Conservation (phyloP, 2,797 vertebrate species). For the Phylloscopus collybita region DNA sequence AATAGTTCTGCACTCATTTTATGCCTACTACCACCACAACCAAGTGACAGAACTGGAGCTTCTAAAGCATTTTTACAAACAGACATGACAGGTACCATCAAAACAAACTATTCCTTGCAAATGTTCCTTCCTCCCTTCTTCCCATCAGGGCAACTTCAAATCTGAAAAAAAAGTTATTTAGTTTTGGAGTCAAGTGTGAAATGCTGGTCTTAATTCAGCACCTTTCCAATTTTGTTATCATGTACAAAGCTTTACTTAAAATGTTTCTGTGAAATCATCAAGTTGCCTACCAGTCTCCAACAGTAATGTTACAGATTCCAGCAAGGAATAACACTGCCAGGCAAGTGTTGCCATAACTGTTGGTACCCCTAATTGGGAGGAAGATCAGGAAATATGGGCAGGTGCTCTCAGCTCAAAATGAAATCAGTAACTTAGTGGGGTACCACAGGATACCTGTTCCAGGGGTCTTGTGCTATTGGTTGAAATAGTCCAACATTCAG, state of each 20-base stretch:
- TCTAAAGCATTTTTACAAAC: background rate
- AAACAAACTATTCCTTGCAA: background rate
- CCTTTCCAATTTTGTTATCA: background rate
- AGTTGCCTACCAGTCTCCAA: background rate
- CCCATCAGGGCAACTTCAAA: background rate
- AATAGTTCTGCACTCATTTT: background rate
- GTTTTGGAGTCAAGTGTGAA: background rate
- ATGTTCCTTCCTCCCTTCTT: background rate
- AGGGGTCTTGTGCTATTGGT: too few species aligned
- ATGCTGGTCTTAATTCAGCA: background rate
- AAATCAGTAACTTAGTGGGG: background rate
- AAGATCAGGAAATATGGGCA: background rate
- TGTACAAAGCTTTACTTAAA: background rate
- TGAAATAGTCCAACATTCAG: background rate
- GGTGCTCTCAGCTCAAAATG: background rate
- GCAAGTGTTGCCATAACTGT: background rate
- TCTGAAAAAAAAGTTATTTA: background rate
- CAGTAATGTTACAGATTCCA: background rate
- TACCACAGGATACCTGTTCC: background rate
- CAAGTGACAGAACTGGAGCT: background rate
- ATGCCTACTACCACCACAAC: background rate
- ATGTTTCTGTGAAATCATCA: background rate
- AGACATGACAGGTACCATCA: background rate
- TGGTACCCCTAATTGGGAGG: too few species aligned
- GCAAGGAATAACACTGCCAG: background rate